These are phyloP conservation scores for Stegophylla sp. DNA, from an alignment of 2,888 invertebrate species.

Conservation along the genomic window DNA sequence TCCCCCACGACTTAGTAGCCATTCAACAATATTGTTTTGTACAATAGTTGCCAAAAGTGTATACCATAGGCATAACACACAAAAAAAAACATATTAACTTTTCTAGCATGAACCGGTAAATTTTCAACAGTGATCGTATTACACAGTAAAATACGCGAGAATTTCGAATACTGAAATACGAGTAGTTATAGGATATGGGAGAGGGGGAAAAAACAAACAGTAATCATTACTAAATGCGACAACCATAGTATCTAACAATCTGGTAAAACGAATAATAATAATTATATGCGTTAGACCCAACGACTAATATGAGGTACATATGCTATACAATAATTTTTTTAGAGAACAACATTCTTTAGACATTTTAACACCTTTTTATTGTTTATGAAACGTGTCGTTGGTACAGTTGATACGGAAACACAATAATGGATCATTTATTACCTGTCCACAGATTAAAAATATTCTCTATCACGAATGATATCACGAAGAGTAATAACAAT, in stretches of 20 bases:
- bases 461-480: not conserved
- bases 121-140: not conserved
- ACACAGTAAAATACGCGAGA: not conserved
- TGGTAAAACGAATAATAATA: not conserved
- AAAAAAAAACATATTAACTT: not conserved
- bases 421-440: not conserved
- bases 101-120: not conserved
- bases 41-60: not conserved
- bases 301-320: too few relatives aligned
- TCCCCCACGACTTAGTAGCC: not conserved
- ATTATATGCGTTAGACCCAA: not conserved
- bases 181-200: too few relatives aligned
- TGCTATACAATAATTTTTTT: not conserved
- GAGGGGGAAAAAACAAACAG: conserved; percentile 6
- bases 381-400: not conserved
- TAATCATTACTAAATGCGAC: not conserved
- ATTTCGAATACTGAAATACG: conserved; percentile 2
- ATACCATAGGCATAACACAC: not conserved
- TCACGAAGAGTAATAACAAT: not conserved
- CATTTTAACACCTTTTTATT: not conserved
- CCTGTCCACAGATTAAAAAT: conserved; percentile 15
- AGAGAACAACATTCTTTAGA: not conserved
- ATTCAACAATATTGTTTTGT: not conserved
- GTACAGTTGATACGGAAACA: not conserved
- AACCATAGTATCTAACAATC: not conserved